A percentile compares a stretch with the other conserved stretches of the same genome.
These are phyloP conservation scores for Epizoanthus ramosus DNA, from an alignment of 92 coral and sea anemone genomes.

Conservation along the genomic window DNA sequence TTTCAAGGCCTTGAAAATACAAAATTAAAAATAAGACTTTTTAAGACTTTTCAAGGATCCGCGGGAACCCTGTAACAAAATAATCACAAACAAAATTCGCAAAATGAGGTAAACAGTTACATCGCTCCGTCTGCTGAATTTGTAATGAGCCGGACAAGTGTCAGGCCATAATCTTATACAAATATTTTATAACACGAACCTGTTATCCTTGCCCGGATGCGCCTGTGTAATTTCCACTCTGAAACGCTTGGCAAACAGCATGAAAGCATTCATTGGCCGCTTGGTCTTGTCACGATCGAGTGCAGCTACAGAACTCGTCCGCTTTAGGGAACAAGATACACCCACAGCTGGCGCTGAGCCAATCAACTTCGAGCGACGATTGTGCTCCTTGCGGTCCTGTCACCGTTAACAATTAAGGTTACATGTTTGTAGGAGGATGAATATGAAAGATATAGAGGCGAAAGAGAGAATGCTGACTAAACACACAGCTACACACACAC, in stretches of 20 bases:
- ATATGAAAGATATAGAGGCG: no score
- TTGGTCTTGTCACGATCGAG: slow-evolving; percentile 60
- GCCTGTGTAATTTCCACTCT: slow-evolving; percentile 92
- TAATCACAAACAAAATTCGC: background rate
- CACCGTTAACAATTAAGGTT: background rate
- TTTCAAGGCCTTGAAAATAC: no score
- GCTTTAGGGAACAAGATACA: slow-evolving; percentile 44
- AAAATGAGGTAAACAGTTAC: background rate
- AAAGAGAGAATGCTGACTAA: no score
- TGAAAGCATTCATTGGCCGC: slow-evolving; percentile 99
- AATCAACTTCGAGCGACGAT: slow-evolving; percentile 54
- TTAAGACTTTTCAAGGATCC: no score
- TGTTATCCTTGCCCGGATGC: slow-evolving; percentile 98
- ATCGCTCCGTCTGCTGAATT: background rate
- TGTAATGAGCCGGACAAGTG: no score
- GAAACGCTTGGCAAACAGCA: slow-evolving; percentile 95
- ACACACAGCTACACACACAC: no score
- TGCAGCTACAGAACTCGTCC: slow-evolving; percentile 56
- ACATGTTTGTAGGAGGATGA: no score
- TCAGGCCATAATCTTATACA: no score
- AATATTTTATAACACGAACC: slow-evolving; percentile 45
- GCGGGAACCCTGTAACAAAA: no score
- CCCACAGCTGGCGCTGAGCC: slow-evolving; percentile 50
- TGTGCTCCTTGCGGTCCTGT: slow-evolving; percentile 88
- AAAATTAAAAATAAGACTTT: no score